Percentiles rank a stretch among this genome's conserved stretches.
These are phyloP conservation scores for Campaea margaritaria DNA, from an alignment of 2,888 invertebrate species.

Conservation along the genomic window DNA sequence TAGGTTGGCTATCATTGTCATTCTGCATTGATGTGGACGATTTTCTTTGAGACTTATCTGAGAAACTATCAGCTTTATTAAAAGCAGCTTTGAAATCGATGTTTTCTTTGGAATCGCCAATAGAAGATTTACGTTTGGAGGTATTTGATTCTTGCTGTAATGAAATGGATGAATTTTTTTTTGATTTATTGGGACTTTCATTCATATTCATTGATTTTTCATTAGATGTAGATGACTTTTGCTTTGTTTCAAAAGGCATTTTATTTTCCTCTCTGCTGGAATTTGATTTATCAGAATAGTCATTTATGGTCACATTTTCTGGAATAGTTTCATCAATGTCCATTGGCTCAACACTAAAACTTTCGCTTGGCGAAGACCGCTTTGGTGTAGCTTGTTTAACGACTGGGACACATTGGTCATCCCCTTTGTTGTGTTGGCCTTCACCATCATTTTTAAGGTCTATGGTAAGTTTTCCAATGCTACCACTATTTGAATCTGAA, in stretches of 20 bases:
- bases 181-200: constrained; percentile 36
- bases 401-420: constrained; percentile 75
- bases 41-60: constrained; percentile 34
- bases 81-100: constrained; percentile 18
- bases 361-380: constrained; percentile 38
- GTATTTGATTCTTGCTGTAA: constrained; percentile 38
- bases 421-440: constrained; percentile 45
- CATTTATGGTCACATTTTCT: constrained; percentile 56
- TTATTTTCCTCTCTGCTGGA: constrained; percentile 31
- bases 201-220: constrained; percentile 24
- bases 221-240: constrained; percentile 20
- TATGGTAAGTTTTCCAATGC: constrained; percentile 40
- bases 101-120: constrained; percentile 14
- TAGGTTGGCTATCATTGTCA: constrained; percentile 12
- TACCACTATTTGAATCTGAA: constrained; percentile 63
- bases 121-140: constrained; percentile 31
- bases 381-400: constrained; percentile 49
- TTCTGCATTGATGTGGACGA: constrained; percentile 29
- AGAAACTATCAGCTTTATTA: constrained; percentile 17
- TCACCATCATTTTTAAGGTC: constrained; percentile 44
- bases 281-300: constrained; percentile 44
- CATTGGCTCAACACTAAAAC: constrained; percentile 74
- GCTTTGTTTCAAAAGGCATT: constrained; percentile 13
- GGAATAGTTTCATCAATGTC: constrained; percentile 78
- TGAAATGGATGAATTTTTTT: constrained; percentile 40